These are phyloP conservation scores for Andrena camellia DNA, from an alignment of 2,888 invertebrate species.

Conservation along the genomic window DNA sequence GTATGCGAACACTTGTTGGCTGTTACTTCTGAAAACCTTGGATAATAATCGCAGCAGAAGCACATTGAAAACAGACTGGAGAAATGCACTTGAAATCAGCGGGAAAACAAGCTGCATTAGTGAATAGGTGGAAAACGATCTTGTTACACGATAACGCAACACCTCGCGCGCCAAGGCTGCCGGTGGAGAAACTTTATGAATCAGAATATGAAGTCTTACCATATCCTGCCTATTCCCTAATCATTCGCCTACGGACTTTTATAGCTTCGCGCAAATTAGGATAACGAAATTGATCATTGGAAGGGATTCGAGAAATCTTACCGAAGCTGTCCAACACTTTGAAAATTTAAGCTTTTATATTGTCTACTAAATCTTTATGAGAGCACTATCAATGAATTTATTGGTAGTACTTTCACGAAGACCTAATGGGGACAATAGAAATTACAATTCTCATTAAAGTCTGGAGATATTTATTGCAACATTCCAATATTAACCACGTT, in stretches of 20 bases:
- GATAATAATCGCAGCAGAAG: background rate
- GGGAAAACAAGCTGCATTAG: background rate
- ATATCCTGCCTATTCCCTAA: background rate
- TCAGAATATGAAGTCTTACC: background rate
- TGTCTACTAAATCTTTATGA: too few species aligned
- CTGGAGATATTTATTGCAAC: too few species aligned
- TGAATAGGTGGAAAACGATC: slow-evolving; percentile 1
- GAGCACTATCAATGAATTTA: too few species aligned
- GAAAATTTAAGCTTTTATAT: too few species aligned
- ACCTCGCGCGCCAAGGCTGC: background rate
- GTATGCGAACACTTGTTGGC: background rate
- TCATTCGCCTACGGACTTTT: background rate
- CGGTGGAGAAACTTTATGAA: background rate
- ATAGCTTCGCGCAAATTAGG: background rate
- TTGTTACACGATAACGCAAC: slow-evolving; percentile 2
- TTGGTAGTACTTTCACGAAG: too few species aligned
- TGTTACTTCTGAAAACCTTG: background rate
- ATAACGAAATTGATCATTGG: too few species aligned
- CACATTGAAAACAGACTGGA: background rate
- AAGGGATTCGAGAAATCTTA: too few species aligned
- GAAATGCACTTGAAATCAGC: slow-evolving; percentile 1
- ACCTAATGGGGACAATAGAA: too few species aligned
- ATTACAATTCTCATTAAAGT: too few species aligned
- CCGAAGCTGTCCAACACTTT: too few species aligned
- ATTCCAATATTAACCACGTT: too few species aligned